Evolutionary conservation across 2,888 invertebrate genomes (phyloP).

Genomic region (Epistrophe grossulariae): DNA sequence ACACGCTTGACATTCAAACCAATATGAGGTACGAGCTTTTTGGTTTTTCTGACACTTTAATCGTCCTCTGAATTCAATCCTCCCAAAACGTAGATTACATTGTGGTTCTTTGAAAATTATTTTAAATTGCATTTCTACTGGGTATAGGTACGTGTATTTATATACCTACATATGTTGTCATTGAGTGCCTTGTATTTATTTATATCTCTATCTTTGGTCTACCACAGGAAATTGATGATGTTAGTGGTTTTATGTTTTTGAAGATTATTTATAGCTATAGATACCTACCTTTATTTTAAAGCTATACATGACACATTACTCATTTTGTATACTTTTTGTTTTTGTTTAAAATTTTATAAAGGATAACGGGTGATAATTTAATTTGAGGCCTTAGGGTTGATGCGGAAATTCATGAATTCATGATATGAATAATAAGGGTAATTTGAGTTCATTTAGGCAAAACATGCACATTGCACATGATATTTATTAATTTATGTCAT

Average conservation of each 20-base stretch:
- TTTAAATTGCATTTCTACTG: slow-evolving; percentile 42
- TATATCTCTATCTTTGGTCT: slow-evolving; percentile 6
- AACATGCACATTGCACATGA: neutral
- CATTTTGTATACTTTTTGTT: neutral
- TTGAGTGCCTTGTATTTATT: too few relatives aligned
- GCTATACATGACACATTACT: slow-evolving; percentile 1
- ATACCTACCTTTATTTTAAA: neutral
- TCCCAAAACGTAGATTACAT: neutral
- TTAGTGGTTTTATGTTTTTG: slow-evolving; percentile 58
- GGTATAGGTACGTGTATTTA: neutral
- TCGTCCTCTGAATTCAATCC: neutral
- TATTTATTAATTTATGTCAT: slow-evolving; percentile 7
- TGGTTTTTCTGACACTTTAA: slow-evolving; percentile 49
- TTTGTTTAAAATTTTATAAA: neutral
- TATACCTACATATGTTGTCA: too few relatives aligned
- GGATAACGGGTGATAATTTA: slow-evolving; percentile 24
- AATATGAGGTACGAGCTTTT: slow-evolving; percentile 38
- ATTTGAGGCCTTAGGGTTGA: slow-evolving; percentile 6
- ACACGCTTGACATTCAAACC: neutral
- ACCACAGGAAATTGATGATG: slow-evolving; percentile 68
- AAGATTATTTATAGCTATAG: neutral
- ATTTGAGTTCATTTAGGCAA: slow-evolving; percentile 13
- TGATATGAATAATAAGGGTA: neutral
- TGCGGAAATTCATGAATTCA: neutral
- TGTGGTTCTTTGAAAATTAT: slow-evolving; percentile 58